Evolutionary conservation across 1,140 invertebrate species (phyloP).

Genomic region (Drosophila oshimai): DNA sequence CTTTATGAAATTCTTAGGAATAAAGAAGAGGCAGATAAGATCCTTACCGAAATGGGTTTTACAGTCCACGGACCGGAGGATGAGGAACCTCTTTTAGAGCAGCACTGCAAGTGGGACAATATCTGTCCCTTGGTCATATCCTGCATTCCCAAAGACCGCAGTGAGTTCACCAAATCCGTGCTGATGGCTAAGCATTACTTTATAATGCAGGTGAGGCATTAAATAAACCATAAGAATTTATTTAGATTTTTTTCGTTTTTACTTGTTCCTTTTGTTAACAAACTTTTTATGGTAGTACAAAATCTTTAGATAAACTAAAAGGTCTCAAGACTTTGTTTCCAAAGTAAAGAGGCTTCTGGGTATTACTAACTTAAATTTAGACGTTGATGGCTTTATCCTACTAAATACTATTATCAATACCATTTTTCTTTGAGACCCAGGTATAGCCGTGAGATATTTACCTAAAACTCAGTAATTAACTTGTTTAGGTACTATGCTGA

Average conservation of each 20-base stretch:
- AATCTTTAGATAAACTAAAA: background rate
- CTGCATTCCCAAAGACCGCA: constrained; percentile 84
- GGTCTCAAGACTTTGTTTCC: no score
- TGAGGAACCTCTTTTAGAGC: constrained; percentile 81
- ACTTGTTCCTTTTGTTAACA: no score
- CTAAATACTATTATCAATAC: background rate
- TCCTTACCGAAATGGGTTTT: constrained; percentile 62
- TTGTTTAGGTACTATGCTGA: no score
- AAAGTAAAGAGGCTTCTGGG: background rate
- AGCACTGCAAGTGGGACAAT: constrained; percentile 86
- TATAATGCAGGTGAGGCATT: constrained; percentile 85
- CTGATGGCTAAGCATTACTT: constrained; percentile 84
- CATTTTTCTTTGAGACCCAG: background rate
- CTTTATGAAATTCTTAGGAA: constrained; percentile 22
- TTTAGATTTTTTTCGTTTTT: no score
- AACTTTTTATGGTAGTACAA: no score
- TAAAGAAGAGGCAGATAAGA: constrained; percentile 59
- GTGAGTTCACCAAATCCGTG: constrained; percentile 74
- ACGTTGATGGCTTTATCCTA: background rate
- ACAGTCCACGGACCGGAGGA: constrained; percentile 69
- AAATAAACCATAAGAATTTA: background rate
- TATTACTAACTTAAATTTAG: background rate
- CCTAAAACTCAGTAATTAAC: no score
- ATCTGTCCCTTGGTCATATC: constrained; percentile 89
- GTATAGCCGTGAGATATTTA: no score